These are phyloP conservation scores for Tonatia bakeri DNA, from an alignment of 2,113 vertebrate species.

Conservation along the genomic window DNA sequence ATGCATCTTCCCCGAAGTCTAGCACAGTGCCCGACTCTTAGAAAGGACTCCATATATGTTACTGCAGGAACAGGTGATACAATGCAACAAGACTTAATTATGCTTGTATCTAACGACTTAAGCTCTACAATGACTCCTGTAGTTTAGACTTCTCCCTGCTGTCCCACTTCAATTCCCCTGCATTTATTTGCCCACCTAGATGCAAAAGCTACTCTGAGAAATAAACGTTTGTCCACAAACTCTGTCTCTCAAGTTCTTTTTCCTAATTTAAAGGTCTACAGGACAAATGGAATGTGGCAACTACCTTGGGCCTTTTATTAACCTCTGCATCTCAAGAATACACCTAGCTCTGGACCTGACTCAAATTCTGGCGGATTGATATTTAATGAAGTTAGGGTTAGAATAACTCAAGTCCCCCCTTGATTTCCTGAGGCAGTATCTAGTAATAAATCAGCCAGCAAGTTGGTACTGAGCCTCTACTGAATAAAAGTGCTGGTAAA, in stretches of 20 bases:
- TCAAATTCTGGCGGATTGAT: neutral
- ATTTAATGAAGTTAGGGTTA: neutral
- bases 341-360: neutral
- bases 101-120: neutral
- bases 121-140: neutral
- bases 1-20: neutral
- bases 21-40: neutral
- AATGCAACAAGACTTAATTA: neutral
- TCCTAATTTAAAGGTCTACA: neutral
- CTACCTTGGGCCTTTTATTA: neutral
- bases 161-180: neutral
- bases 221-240: neutral
- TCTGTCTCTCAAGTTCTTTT: neutral
- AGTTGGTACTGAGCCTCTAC: neutral
- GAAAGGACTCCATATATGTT: neutral
- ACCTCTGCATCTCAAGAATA: neutral
- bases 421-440: neutral
- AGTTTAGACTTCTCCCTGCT: neutral
- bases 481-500: neutral
- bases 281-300: neutral
- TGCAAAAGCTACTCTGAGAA: conserved; percentile 40
- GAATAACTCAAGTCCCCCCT: neutral
- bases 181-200: neutral
- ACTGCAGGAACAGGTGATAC: neutral
- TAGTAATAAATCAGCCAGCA: conserved; percentile 1